These are phyloP conservation scores for Limnothrissa miodon DNA, from an alignment of 2,113 vertebrate species.

Conservation along the genomic window DNA sequence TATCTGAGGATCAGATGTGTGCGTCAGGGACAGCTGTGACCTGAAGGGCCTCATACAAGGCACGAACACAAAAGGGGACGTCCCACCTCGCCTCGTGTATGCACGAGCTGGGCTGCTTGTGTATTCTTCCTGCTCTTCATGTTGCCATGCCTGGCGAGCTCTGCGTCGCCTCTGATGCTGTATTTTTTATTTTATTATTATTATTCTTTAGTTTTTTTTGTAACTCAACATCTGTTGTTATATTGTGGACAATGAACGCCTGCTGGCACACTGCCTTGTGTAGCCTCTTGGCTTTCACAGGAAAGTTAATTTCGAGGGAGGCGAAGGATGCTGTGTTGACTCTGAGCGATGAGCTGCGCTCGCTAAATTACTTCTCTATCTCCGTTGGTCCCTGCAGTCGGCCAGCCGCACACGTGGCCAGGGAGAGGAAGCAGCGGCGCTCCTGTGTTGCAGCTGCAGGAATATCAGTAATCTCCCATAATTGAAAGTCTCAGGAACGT, in stretches of 20 bases:
- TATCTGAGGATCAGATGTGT: not conserved
- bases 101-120: not conserved
- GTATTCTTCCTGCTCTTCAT: not conserved
- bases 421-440: not conserved
- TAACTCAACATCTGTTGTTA: not conserved
- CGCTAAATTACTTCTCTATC: constrained; percentile 32
- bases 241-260: not conserved
- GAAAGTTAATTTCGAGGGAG: constrained; percentile 24
- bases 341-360: not conserved
- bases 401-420: constrained; percentile 12
- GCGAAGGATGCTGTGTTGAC: constrained; percentile 15
- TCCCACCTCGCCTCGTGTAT: not conserved
- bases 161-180: not conserved
- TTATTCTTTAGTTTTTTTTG: too few relatives aligned
- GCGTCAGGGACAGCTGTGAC: not conserved
- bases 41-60: not conserved
- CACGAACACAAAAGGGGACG: not conserved
- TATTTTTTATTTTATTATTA: too few relatives aligned
- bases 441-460: constrained; percentile 17
- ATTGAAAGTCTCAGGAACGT: constrained; percentile 25
- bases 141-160: not conserved
- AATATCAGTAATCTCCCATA: constrained; percentile 31
- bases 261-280: not conserved
- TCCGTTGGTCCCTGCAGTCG: constrained; percentile 13
- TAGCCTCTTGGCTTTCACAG: not conserved